Evolutionary conservation across 2,797 vertebrate species (phyloP).

Genomic region (Vireo griseus): DNA sequence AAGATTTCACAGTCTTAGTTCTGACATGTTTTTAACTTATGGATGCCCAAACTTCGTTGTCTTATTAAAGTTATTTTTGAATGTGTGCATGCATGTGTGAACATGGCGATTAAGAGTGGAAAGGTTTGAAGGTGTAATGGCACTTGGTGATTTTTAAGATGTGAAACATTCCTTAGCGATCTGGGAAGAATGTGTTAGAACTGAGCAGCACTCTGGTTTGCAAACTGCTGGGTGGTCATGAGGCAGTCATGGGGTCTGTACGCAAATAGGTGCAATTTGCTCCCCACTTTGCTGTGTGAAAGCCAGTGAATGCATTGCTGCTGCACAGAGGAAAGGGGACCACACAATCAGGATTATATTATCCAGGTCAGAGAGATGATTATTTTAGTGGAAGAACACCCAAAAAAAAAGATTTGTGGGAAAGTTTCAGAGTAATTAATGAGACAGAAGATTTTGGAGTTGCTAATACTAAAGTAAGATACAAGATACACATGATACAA

Average conservation of each 20-base stretch:
- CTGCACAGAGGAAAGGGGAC: neutral
- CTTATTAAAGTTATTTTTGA: neutral
- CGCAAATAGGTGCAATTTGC: neutral
- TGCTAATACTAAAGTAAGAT: neutral
- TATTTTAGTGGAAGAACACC: neutral
- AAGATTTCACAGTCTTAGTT: neutral
- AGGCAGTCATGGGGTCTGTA: neutral
- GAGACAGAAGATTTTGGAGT: neutral
- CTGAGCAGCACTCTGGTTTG: neutral
- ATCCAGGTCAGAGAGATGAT: neutral
- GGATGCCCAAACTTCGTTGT: neutral
- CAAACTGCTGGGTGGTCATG: neutral
- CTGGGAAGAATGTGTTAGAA: neutral
- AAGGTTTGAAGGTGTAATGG: neutral
- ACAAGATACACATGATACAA: neutral
- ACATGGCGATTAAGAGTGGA: neutral
- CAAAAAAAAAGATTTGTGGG: neutral
- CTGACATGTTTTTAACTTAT: neutral
- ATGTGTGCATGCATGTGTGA: neutral
- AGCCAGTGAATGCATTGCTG: neutral
- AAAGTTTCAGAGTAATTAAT: neutral
- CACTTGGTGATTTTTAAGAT: neutral
- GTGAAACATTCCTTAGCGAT: neutral
- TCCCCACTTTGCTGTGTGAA: fast-evolving
- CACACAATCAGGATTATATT: neutral